Percentiles rank a stretch among this genome's conserved stretches.
Conservation (phyloP, 1,140 invertebrate genomes). For the Chelonus insularis region DNA sequence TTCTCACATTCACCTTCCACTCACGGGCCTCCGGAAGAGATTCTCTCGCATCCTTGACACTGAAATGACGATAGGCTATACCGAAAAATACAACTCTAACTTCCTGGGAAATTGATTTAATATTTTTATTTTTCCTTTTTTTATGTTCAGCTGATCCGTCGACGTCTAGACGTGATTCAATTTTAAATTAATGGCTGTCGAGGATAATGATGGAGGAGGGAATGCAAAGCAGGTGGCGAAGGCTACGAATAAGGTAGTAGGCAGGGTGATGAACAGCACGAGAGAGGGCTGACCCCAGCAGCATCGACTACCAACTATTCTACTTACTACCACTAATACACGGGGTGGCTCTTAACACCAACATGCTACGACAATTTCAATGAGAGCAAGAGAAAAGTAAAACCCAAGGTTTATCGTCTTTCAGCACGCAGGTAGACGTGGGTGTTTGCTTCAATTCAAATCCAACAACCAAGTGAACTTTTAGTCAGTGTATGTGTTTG, state of each 20-base stretch:
- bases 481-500: too few species aligned
- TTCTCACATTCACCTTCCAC: neutral
- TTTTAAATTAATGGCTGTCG: slow-evolving; percentile 29
- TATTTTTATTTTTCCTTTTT: neutral
- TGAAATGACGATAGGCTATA: slow-evolving; percentile 4
- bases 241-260: neutral
- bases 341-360: slow-evolving; percentile 3
- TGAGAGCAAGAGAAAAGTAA: slow-evolving; percentile 4
- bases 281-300: slow-evolving; percentile 13
- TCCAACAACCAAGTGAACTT: neutral
- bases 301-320: neutral
- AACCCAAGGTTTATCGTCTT: slow-evolving; percentile 13
- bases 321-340: neutral
- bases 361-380: slow-evolving; percentile 5
- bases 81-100: neutral
- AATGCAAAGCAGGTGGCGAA: slow-evolving; percentile 27
- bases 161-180: slow-evolving; percentile 27
- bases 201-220: slow-evolving; percentile 22
- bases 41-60: slow-evolving; percentile 17
- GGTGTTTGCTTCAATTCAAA: slow-evolving; percentile 15
- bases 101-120: slow-evolving; percentile 8
- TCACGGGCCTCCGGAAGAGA: slow-evolving; percentile 10
- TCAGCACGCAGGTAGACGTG: slow-evolving; percentile 20
- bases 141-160: neutral
- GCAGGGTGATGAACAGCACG: slow-evolving; percentile 14